These are phyloP conservation scores for Oenanthe oenanthe DNA, from an alignment of 2,113 vertebrate genomes.

Conservation along the genomic window DNA sequence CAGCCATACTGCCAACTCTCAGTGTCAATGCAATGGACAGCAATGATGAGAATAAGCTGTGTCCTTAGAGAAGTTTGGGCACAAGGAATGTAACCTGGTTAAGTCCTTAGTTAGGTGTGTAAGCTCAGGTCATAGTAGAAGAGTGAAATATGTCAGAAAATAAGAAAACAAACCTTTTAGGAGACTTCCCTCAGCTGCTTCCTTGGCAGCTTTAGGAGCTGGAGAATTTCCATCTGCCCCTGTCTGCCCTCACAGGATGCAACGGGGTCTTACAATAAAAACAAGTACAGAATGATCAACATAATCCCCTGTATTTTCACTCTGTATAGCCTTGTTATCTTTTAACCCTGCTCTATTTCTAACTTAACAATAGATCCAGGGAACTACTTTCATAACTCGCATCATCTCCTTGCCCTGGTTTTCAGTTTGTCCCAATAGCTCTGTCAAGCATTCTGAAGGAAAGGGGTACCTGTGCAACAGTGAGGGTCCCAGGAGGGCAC, in stretches of 20 bases:
- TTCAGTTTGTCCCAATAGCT: neutral
- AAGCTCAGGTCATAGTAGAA: neutral
- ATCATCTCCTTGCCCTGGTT: neutral
- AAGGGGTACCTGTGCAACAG: neutral
- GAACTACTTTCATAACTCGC: neutral
- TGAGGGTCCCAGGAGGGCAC: neutral
- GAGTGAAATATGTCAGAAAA: neutral
- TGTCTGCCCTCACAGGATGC: neutral
- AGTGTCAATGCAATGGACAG: neutral
- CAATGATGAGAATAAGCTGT: neutral
- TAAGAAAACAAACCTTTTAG: neutral
- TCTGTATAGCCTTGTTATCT: neutral
- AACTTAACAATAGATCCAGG: neutral
- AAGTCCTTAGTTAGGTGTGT: neutral
- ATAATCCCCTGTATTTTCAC: neutral
- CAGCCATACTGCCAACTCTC: neutral
- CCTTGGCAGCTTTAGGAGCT: neutral
- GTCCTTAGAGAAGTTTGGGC: neutral
- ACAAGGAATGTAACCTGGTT: neutral
- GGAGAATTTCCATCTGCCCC: neutral
- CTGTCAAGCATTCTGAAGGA: neutral
- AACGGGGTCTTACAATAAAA: neutral
- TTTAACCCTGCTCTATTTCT: neutral
- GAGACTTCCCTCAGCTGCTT: neutral
- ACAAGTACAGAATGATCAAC: neutral